Evolutionary conservation across 2,888 invertebrate genomes (phyloP).

Genomic region (Myopa tessellatipennis): DNA sequence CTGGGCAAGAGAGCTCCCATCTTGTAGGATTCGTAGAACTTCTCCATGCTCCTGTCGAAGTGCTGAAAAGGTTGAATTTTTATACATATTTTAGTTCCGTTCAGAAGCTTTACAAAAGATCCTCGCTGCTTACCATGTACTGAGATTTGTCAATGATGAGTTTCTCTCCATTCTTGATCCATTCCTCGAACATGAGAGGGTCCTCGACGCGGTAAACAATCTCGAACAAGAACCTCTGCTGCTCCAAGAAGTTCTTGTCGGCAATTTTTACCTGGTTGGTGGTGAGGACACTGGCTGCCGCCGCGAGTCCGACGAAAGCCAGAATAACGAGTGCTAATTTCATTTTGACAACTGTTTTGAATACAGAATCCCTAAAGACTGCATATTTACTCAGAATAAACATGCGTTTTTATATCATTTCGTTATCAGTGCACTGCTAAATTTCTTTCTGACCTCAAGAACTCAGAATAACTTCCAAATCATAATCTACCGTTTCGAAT

Average conservation of each 20-base stretch:
- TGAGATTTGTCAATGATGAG: slow-evolving; percentile 66
- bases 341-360: slow-evolving; percentile 50
- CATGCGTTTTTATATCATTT: slow-evolving; percentile 38
- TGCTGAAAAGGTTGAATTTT: slow-evolving; percentile 43
- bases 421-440: slow-evolving; percentile 29
- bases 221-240: slow-evolving; percentile 59
- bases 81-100: neutral
- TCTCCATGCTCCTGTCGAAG: slow-evolving; percentile 50
- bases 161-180: slow-evolving; percentile 66
- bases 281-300: slow-evolving; percentile 45
- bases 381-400: slow-evolving; percentile 24
- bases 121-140: slow-evolving; percentile 46
- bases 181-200: slow-evolving; percentile 58
- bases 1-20: slow-evolving; percentile 69
- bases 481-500: no score
- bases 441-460: neutral
- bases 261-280: slow-evolving; percentile 52
- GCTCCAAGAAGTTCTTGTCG: slow-evolving; percentile 55
- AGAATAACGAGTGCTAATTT: slow-evolving; percentile 51
- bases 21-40: slow-evolving; percentile 51
- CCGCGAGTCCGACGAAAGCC: slow-evolving; percentile 52
- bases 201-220: slow-evolving; percentile 53
- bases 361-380: slow-evolving; percentile 49
- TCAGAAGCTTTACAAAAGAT: neutral
- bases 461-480: neutral